Conservation (phyloP, 2,113 vertebrate species). For the Labeo rohita region DNA sequence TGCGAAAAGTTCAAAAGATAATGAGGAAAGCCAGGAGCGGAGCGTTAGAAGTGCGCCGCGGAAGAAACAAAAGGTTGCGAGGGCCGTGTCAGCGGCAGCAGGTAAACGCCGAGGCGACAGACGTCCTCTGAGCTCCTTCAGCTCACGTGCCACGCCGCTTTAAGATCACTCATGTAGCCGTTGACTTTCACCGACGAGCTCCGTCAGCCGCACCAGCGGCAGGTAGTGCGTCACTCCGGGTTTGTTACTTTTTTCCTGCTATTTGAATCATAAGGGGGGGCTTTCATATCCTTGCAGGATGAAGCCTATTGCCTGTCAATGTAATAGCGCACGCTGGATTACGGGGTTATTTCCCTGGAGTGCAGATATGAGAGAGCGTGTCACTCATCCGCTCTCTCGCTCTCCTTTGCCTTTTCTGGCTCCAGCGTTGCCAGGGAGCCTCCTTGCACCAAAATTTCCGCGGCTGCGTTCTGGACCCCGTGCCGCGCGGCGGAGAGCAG, state of each 20-base stretch:
- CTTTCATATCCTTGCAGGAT: constrained; percentile 87
- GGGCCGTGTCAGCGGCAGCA: constrained; percentile 41
- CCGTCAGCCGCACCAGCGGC: too few relatives aligned
- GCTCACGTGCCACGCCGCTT: constrained; percentile 28
- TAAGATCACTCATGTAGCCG: constrained; percentile 30
- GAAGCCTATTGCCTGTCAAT: constrained; percentile 86
- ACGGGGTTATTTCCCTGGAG: constrained; percentile 94
- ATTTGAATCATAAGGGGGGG: constrained; percentile 82
- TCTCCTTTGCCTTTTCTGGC: background rate
- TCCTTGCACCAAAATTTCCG: constrained; percentile 53
- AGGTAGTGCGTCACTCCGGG: constrained; percentile 66
- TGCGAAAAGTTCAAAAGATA: constrained; percentile 51
- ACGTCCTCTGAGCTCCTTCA: constrained; percentile 32
- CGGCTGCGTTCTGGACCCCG: constrained; percentile 49
- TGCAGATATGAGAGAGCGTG: constrained; percentile 77
- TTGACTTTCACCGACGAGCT: background rate
- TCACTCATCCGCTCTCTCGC: constrained; percentile 66
- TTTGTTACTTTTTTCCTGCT: constrained; percentile 57
- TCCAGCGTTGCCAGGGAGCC: constrained; percentile 53
- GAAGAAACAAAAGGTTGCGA: constrained; percentile 34
- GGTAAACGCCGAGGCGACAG: constrained; percentile 37
- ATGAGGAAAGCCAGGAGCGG: constrained; percentile 44
- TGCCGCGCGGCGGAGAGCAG: constrained; percentile 62
- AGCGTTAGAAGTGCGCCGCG: constrained; percentile 37
- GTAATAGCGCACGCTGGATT: constrained; percentile 91